Percentiles rank a stretch among this genome's conserved stretches.
phyloP scores from a whole-genome alignment of 2,797 vertebrate species.

The Pogonophryne albipinna region DNA sequence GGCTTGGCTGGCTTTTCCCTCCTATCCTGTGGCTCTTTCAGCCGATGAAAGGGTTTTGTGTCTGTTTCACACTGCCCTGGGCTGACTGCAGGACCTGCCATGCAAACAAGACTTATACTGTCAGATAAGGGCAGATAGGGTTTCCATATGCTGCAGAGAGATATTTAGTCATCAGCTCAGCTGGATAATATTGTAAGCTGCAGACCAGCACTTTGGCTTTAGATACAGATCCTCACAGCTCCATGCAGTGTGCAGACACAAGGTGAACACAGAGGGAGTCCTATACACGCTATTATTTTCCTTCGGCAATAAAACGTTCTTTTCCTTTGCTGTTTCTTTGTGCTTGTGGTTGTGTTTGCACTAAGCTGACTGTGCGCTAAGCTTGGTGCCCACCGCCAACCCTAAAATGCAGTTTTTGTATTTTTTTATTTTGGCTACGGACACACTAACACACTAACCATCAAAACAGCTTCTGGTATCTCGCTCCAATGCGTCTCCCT shows the following conservation, averaged over 20 bases:
- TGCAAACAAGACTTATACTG: constrained; percentile 60
- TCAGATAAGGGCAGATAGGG: constrained; percentile 50
- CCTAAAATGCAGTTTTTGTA: constrained; percentile 55
- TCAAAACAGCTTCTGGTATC: constrained; percentile 68
- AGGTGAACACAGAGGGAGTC: constrained; percentile 77
- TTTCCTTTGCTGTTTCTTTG: constrained; percentile 77
- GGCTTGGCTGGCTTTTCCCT: constrained; percentile 78
- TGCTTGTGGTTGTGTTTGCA: constrained; percentile 79
- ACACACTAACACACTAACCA: constrained; percentile 70
- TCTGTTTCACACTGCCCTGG: constrained; percentile 85
- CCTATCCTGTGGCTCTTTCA: constrained; percentile 83
- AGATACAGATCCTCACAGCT: constrained; percentile 75
- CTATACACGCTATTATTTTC: constrained; percentile 64
- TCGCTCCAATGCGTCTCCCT: constrained; percentile 72
- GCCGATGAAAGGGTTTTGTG: constrained; percentile 86
- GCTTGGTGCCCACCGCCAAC: constrained; percentile 75
- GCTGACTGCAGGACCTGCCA: constrained; percentile 76
- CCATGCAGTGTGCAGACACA: constrained; percentile 88
- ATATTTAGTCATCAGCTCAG: constrained; percentile 47
- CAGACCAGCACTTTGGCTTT: constrained; percentile 57
- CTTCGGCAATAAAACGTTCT: constrained; percentile 70
- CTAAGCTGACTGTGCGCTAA: constrained; percentile 79
- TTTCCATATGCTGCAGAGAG: constrained; percentile 54
- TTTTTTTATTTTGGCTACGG: constrained; percentile 62
- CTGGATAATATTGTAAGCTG: constrained; percentile 46